Evolutionary conservation across 2,113 vertebrate genomes (phyloP).

Genomic region (Paramormyrops kingsleyae): DNA sequence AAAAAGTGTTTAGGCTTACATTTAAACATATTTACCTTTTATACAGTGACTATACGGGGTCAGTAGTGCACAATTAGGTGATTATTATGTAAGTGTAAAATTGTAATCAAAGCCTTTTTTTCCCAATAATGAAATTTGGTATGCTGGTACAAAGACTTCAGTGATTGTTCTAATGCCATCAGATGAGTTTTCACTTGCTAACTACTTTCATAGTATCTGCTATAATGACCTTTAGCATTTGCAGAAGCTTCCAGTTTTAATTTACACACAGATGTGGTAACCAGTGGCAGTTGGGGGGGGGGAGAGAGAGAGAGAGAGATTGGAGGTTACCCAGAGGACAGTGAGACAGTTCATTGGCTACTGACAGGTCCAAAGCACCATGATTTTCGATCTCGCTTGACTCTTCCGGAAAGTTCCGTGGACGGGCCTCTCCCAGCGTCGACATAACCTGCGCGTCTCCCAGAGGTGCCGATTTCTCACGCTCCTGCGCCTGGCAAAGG

Average conservation of each 20-base stretch:
- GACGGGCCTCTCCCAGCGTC: not conserved
- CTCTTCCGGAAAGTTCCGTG: not conserved
- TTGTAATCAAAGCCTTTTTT: not conserved
- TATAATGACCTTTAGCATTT: constrained; percentile 7
- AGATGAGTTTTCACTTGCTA: not conserved
- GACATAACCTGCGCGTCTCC: not conserved
- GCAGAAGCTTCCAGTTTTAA: constrained; percentile 18
- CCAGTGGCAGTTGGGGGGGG: not conserved
- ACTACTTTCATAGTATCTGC: constrained; percentile 2
- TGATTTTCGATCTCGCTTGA: not conserved
- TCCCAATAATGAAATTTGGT: not conserved
- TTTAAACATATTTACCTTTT: not conserved
- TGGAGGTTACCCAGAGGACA: constrained; percentile 1
- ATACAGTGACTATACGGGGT: not conserved
- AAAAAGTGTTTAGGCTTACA: not conserved
- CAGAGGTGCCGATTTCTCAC: constrained; percentile 21
- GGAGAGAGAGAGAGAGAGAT: not conserved
- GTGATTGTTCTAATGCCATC: not conserved
- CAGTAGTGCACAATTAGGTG: not conserved
- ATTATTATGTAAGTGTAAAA: not conserved
- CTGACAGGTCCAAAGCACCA: not conserved
- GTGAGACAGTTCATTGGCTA: not conserved
- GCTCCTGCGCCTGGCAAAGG: constrained; percentile 12
- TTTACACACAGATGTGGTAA: constrained; percentile 19
- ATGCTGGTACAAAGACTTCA: not conserved